Percentiles rank a stretch among this genome's conserved stretches.
Conservation (phyloP, 1,140 invertebrate genomes). For the Drosophila busckii region DNA sequence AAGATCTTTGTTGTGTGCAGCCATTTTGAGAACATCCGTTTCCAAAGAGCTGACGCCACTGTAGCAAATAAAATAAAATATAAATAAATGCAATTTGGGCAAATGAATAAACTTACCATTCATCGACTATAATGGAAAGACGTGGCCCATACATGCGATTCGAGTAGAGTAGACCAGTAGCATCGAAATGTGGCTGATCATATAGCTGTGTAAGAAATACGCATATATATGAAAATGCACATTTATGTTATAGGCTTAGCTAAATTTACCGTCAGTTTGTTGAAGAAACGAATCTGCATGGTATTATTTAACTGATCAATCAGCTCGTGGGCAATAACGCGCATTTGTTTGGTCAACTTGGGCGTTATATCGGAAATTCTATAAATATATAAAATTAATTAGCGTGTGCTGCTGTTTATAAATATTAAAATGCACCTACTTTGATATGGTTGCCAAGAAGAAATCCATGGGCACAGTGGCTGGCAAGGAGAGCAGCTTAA, state of each 20-base stretch:
- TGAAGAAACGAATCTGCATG: conserved; percentile 62
- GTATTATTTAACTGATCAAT: conserved; percentile 62
- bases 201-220: conserved; percentile 40
- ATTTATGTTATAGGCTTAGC: not conserved
- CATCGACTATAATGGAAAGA: conserved; percentile 73
- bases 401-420: not conserved
- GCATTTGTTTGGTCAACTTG: conserved; percentile 67
- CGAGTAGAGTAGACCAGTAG: conserved; percentile 69
- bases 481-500: conserved; percentile 90
- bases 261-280: conserved; percentile 64
- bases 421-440: conserved; percentile 81
- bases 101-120: conserved; percentile 55
- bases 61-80: conserved; percentile 3
- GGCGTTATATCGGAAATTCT: conserved; percentile 66
- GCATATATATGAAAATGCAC: not conserved
- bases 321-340: conserved; percentile 53
- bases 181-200: conserved; percentile 72
- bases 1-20: conserved; percentile 90
- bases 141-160: conserved; percentile 67
- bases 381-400: not conserved
- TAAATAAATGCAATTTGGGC: too few relatives aligned
- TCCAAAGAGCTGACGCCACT: conserved; percentile 57
- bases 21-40: conserved; percentile 88
- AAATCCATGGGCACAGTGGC: conserved; percentile 92
- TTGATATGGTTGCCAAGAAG: conserved; percentile 88